Percentiles rank a stretch among this genome's conserved stretches.
phyloP scores from a whole-genome alignment of 2,888 invertebrate species.

The Monopis laevigella region DNA sequence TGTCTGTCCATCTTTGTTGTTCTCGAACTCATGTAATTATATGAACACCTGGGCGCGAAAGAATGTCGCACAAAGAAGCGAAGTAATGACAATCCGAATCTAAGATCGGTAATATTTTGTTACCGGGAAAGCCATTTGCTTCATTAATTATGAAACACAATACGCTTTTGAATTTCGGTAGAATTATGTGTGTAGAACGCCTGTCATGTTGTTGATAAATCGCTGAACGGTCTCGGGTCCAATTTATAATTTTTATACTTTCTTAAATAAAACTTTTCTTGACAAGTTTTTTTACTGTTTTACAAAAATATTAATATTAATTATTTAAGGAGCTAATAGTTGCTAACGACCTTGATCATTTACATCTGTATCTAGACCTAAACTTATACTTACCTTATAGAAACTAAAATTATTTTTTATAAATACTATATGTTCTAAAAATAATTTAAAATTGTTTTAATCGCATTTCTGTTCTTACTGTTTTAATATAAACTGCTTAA shows the following conservation, averaged over 20 bases:
- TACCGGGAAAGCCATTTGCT: constrained; percentile 63
- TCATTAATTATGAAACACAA: constrained; percentile 68
- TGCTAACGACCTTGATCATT: no score
- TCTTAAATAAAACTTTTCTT: not conserved
- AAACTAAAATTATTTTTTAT: no score
- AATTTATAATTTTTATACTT: constrained; percentile 14
- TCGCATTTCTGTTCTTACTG: no score
- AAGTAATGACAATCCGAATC: constrained; percentile 64
- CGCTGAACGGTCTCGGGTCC: constrained; percentile 20
- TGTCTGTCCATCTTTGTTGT: constrained; percentile 37
- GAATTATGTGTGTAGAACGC: constrained; percentile 54
- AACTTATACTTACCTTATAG: no score
- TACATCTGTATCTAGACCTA: no score
- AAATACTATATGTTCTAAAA: no score
- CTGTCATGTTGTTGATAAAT: constrained; percentile 62
- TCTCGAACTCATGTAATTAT: constrained; percentile 55
- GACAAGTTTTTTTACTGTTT: no score
- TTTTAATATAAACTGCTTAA: no score
- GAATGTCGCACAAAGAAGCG: constrained; percentile 67
- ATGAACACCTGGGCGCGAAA: constrained; percentile 65
- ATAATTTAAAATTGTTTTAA: no score
- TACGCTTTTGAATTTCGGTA: constrained; percentile 54
- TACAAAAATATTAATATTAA: no score
- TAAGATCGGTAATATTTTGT: constrained; percentile 62
- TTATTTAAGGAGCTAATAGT: no score